Evolutionary conservation across 2,888 invertebrate species (phyloP), one percentile per base, ranked within the genome.

Genomic region (Periphyllus acericola): DNA sequence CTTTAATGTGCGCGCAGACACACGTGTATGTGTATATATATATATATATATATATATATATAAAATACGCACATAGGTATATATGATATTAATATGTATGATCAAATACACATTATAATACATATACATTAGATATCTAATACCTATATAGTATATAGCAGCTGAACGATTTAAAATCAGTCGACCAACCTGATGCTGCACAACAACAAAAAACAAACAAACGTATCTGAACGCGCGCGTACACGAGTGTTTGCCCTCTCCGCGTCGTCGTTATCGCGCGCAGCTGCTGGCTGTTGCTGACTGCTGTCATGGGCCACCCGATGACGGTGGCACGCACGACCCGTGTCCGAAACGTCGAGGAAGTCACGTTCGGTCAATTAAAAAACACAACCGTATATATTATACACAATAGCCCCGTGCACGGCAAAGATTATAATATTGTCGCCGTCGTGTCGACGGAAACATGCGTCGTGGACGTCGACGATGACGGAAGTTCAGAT

Each of bases 351-450:
- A 87, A 87, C 87, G 74, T 81, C 81, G 74, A 87, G 87, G 87
- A 87, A 81, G 87, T 87, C 87, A 87, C 87, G 87, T 87, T 81
- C 66, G 34, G 80, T 81, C 87, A 81, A 87, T 87, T 87, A 87
- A 81, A 87, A 87, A 87, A 87, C 74, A 87, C 87, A 74, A 78
- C 5, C 84, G 68, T 83, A 55, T 40, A 74, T n/a, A 83, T 32
- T 74, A 84, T 52, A 86, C 60, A 87, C 80, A 81, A 87, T 75
- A 40, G 71, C 32, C 34, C 32, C 34, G 66, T 36, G 6, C 40
- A 29, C 17, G 21, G 52, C 17, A 71, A 52, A 80, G 72, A 87
- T 87, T 87, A 87, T 60, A 80, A 84, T 84, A 84, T 76, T 76
- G 40, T 84, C 66, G 76, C 80, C 36, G 46, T 36, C 79, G 86